phyloP scores from a whole-genome alignment of 2,797 vertebrate species.

The Pitangus sulphuratus region DNA sequence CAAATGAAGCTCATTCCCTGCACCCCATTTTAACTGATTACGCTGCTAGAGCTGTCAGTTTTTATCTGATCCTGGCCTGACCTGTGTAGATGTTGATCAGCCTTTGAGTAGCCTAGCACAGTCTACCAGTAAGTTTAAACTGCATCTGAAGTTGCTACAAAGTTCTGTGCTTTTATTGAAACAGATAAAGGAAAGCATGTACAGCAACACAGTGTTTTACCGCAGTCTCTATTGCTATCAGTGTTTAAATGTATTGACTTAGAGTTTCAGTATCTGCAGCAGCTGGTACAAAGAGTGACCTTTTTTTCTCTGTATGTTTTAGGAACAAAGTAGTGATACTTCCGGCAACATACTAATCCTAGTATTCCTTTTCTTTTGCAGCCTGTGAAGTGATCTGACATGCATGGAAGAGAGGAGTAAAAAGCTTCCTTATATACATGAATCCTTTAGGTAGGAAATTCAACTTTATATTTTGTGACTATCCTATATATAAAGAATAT shows the following conservation, averaged over 20 bases:
- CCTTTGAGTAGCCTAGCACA: background rate
- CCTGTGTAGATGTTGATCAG: background rate
- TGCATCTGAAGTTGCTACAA: background rate
- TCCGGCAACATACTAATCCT: background rate
- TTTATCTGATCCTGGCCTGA: background rate
- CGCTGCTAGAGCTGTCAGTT: background rate
- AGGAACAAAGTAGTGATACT: background rate
- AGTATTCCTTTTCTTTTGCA: conserved; percentile 10
- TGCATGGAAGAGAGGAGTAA: conserved; percentile 7
- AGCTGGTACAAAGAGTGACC: background rate
- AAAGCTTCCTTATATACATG: background rate
- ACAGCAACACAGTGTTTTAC: background rate
- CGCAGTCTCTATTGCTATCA: background rate
- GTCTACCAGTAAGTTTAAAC: background rate
- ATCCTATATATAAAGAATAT: background rate
- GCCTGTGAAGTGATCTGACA: background rate
- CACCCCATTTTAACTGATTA: background rate
- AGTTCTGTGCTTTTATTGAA: background rate
- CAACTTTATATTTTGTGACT: background rate
- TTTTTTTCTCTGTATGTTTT: background rate
- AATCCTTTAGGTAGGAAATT: conserved; percentile 37
- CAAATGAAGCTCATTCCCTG: accelerated
- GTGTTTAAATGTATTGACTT: background rate
- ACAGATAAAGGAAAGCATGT: background rate
- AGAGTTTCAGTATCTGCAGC: background rate